Evolutionary conservation across 1,140 invertebrate species (phyloP).

Genomic region (Asbolus verrucosus): DNA sequence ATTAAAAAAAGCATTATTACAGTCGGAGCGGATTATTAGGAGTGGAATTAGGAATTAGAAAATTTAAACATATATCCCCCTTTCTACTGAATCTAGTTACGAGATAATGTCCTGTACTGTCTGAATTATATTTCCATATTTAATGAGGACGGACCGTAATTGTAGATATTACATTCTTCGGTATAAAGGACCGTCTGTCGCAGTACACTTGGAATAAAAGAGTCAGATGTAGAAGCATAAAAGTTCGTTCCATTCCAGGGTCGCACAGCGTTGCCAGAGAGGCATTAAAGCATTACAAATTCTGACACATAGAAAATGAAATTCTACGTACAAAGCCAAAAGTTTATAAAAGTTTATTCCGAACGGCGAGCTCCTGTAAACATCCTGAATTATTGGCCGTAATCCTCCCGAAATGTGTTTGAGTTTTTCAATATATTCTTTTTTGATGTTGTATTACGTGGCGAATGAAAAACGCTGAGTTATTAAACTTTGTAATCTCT

Average conservation of each 20-base stretch:
- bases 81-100: slow-evolving; percentile 19
- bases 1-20: slow-evolving; percentile 1
- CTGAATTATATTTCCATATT: slow-evolving; percentile 48
- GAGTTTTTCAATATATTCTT: slow-evolving; percentile 50
- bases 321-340: slow-evolving; percentile 46
- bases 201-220: background rate
- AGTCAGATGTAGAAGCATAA: slow-evolving; percentile 25
- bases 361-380: slow-evolving; percentile 42
- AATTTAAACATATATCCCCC: slow-evolving; percentile 38
- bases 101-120: slow-evolving; percentile 32
- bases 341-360: slow-evolving; percentile 45
- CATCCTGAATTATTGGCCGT: slow-evolving; percentile 49
- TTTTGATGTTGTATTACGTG: slow-evolving; percentile 13
- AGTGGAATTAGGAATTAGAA: too few relatives aligned
- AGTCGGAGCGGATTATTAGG: background rate
- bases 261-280: slow-evolving; percentile 43
- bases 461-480: slow-evolving; percentile 34
- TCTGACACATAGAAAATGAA: slow-evolving; percentile 50
- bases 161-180: slow-evolving; percentile 14
- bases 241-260: slow-evolving; percentile 35
- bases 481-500: slow-evolving; percentile 44
- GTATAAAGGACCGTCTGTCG: background rate
- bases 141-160: slow-evolving; percentile 43
- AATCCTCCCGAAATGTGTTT: slow-evolving; percentile 47
- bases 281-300: slow-evolving; percentile 50